Base-by-base conservation (phyloP, 2,888 invertebrate species). In the Ctena decussata region DNA sequence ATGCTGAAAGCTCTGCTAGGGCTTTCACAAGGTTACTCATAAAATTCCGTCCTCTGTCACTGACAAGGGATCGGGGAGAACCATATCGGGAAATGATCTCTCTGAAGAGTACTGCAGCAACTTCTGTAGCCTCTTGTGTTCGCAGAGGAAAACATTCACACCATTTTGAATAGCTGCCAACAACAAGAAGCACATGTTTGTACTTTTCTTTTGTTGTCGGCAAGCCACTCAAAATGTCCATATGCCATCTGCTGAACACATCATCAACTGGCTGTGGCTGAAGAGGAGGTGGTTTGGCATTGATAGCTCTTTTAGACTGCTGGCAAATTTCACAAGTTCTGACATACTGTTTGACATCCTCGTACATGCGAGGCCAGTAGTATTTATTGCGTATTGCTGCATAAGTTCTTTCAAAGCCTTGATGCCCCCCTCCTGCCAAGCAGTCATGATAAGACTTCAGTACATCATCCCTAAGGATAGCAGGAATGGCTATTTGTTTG, bases 311-410 rank as follows among this genome's bases (percentile, higher is more conserved):
- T 69, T 89, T 91, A 0, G 77, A 32, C 46, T 75, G 60, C 53
- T 89, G 89, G 44, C 89, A 90, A 0, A 32, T 27, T 49, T 85
- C 78, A 57, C 90, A 91, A 8, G 85, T 77, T 37, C 74, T 30
- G 15, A 80, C 71, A 73, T 90, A 89, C 15, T 57, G 35, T 30
- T 74, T 69, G 5, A 75, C 60, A 49, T 90, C 86, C 37, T 30
- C 39, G 49, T 77, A 91, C 90, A 91, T 91, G 32, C 71, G n/a
- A 2, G 87, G 89, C 90, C 90, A 91, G 70, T 27, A 89, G 60
- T 85, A 90, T 65, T 87, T 88, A 5, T 35, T 35, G 0, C 85
- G 46, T 21, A 89, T 49, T 15, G 85, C 69, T 24, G 60, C 80
- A 77, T 85, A 89, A 32, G 89, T 87, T n/a, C 88, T 32, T 41